Evolutionary conservation across 2,888 invertebrate genomes (phyloP), one percentile per base, ranked within the genome.

Genomic region (Euclidia mi): DNA sequence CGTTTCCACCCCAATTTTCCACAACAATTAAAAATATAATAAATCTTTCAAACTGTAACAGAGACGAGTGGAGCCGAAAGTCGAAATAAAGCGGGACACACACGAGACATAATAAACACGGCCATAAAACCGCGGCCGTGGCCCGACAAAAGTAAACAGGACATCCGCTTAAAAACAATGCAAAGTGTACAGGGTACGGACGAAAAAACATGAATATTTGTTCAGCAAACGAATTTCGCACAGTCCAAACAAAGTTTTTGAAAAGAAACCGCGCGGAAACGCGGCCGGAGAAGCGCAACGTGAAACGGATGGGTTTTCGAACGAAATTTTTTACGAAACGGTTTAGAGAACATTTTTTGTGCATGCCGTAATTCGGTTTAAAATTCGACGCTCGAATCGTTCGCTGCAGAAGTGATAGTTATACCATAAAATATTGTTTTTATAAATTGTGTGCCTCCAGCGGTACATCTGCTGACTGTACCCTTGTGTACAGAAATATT

Each of bases 161-260:
- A 87, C 81, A 82, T 87, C 84, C 88, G 88, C 73, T 86, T 81
- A 76, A 75, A 88, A 88, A 88, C 88, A 88, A 87, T 88, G 87
- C 82, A 79, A 81, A 83, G 81, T 81, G 79, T 75, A 74, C 74
- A 70, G 66, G 55, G 62, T 58, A 49, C 59, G 55, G 45, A 38
- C 43, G 42, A 72, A 71, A 85, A 87, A 85, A 84, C 80, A 84
- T 81, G 81, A 80, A 84, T 84, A 86, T 86, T 85, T 82, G 81
- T 81, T 81, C 75, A 64, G 74, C 81, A 84, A 84, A 85, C 84
- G 84, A 86, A 88, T 85, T 88, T 85, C 74, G 81, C 74, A 70
- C 79, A 79, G 78, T 77, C 78, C 81, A 81, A 81, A 85, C 82
- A 83, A 87, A 85, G 71, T 87, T 87, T 82, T 79, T 74, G 79